phyloP scores from a whole-genome alignment of 2,797 vertebrate genomes.

The Epinephelus malabaricus region DNA sequence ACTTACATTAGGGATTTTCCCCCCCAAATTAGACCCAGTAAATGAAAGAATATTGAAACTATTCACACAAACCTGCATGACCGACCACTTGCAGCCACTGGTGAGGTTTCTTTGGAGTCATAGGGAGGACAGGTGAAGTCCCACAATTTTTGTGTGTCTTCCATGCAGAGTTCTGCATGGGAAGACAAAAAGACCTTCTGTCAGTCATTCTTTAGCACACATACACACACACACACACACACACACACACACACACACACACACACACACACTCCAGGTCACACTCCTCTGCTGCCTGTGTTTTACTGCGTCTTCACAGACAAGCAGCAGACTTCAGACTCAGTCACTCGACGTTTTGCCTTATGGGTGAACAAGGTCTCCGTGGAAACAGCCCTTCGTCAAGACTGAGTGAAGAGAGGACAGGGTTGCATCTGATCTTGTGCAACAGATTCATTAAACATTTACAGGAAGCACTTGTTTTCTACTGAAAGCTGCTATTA shows the following conservation, averaged over 20 bases:
- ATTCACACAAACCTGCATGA: constrained; percentile 86
- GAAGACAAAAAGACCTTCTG: constrained; percentile 38
- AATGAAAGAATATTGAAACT: neutral
- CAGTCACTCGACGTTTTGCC: constrained; percentile 44
- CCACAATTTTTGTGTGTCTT: constrained; percentile 85
- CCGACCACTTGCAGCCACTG: constrained; percentile 92
- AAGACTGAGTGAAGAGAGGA: constrained; percentile 54
- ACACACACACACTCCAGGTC: neutral
- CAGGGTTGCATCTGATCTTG: constrained; percentile 47
- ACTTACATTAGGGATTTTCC: neutral
- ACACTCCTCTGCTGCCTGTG: constrained; percentile 25
- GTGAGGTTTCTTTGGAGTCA: constrained; percentile 85
- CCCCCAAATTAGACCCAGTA: neutral
- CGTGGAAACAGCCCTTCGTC: constrained; percentile 75
- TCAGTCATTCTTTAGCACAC: constrained; percentile 35
- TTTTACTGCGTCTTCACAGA: constrained; percentile 20
- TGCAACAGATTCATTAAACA: constrained; percentile 75
- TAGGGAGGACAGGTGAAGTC: constrained; percentile 83
- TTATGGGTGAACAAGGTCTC: constrained; percentile 59
- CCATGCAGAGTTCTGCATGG: constrained; percentile 84
- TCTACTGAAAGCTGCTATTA: constrained; percentile 27
- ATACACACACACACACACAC: neutral
- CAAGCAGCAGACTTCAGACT: constrained; percentile 72
- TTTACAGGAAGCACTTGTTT: constrained; percentile 76
- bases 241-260: too few relatives aligned